phyloP scores from a whole-genome alignment of 35 echinoderm and acorn worm species.

The Strongylocentrotus purpuratus region DNA sequence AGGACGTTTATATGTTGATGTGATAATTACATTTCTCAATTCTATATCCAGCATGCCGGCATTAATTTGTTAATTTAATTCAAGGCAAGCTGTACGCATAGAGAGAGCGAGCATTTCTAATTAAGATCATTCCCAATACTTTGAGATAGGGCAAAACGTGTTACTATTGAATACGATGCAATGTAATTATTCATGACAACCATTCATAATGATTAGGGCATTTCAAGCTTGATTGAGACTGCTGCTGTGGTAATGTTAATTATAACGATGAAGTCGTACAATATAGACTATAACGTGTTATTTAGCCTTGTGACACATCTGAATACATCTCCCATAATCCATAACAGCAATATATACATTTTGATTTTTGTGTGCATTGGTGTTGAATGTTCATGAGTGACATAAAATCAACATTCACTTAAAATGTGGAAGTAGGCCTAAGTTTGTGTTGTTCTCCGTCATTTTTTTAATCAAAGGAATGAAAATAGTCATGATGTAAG shows the following conservation, averaged over 20 bases:
- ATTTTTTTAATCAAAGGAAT: too few species aligned
- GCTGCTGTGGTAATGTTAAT: neutral
- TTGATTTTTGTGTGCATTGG: too few species aligned
- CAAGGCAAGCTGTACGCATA: neutral
- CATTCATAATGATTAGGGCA: neutral
- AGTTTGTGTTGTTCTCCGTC: too few species aligned
- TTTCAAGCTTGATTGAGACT: neutral
- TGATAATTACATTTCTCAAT: neutral
- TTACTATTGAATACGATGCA: neutral
- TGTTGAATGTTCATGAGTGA: too few species aligned
- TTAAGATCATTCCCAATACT: neutral
- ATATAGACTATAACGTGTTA: too few species aligned
- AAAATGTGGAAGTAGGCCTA: too few species aligned
- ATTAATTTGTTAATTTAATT: slow-evolving; percentile 14
- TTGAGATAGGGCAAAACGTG: neutral
- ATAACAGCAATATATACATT: too few species aligned
- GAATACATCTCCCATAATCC: too few species aligned
- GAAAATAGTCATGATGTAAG: neutral
- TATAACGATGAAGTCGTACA: too few species aligned
- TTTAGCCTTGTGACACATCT: too few species aligned
- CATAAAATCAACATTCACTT: too few species aligned
- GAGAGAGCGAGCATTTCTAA: neutral
- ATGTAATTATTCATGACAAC: neutral
- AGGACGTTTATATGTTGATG: neutral
- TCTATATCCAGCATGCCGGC: neutral